Evolutionary conservation across 1,140 invertebrate genomes (phyloP), one percentile per base, ranked within the genome.

Genomic region (Brachionus asplanchnoidis): DNA sequence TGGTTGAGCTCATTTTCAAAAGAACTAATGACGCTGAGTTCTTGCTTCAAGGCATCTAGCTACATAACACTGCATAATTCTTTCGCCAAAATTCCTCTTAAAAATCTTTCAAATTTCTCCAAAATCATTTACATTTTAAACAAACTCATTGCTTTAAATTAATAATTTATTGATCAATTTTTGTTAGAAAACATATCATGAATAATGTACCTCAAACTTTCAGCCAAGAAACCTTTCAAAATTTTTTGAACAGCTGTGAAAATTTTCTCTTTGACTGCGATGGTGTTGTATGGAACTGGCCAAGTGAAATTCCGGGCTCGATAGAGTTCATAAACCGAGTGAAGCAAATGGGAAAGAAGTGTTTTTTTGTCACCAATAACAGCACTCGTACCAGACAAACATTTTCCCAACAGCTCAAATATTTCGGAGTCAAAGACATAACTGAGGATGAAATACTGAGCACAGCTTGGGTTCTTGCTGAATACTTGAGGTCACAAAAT

Each of bases 291-390:
- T 97, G 95, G 95, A 90, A 94, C 32, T 92, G 93, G 78, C 93
- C 92, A 86, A 91, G 92, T 85, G 91, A 92, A 0, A 92, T 95
- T 53, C 88, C 91, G 14, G 92, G 93, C 6, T 92, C 95, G 6
- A 91, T 92, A 14, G 92, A 94, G 68, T 92, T 93, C 2, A 91
- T 96, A 85, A 94, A 94, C 87, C 90, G 90, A 56, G 92, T 96
- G 4, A 91, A 92, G 56, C 89, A 92, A 85, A 80, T 88, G 86
- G 73, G 73, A 8, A 98, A 97, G 89, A 92, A 92, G 88, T 92
- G 97, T 84, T 95, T 95, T 88, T 97, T 94, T 88, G 93, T 97
- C 0, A 98, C 96, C 5, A 98, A 98, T 88, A 98, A 98, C 89
- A 95, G 95, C 28, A 95, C 94, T 2, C 96, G 95, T 90, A 94